Conservation (phyloP, 2,113 vertebrate species). For the Aleadryas rufinucha region DNA sequence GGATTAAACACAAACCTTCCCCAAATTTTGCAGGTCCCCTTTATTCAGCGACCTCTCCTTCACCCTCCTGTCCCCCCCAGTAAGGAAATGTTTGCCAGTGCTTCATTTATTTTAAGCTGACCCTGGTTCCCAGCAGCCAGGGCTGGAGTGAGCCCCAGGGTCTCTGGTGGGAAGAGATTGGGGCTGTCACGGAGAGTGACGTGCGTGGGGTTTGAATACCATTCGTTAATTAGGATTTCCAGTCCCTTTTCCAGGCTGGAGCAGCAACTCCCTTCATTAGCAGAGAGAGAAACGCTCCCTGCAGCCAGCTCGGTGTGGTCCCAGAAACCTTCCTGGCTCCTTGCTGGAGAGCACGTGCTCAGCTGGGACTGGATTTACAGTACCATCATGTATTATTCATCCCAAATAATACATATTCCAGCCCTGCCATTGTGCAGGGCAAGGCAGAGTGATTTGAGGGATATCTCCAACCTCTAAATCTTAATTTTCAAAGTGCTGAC, state of each 20-base stretch:
- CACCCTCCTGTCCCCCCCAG: rapidly evolving
- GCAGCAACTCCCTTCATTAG: conserved; percentile 2
- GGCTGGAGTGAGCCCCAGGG: neutral
- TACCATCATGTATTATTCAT: conserved; percentile 36
- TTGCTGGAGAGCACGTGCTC: neutral
- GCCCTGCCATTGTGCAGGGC: neutral
- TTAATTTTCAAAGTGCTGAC: neutral
- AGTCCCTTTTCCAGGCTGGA: neutral
- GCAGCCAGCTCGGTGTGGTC: neutral
- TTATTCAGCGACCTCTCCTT: neutral
- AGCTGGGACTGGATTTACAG: conserved; percentile 20
- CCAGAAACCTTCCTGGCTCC: neutral
- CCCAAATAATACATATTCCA: neutral
- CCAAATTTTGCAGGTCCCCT: neutral
- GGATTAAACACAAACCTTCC: neutral
- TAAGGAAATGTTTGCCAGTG: neutral
- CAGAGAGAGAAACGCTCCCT: neutral
- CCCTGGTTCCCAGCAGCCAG: neutral
- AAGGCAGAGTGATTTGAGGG: neutral
- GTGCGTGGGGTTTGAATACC: neutral
- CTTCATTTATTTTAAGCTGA: neutral
- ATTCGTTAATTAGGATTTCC: conserved; percentile 5
- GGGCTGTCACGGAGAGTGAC: neutral
- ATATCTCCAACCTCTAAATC: neutral
- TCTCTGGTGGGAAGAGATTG: neutral